Percentiles rank a stretch among this genome's conserved stretches.
phyloP scores from a whole-genome alignment of 2,888 invertebrate genomes.

The Tiphia femorata region DNA sequence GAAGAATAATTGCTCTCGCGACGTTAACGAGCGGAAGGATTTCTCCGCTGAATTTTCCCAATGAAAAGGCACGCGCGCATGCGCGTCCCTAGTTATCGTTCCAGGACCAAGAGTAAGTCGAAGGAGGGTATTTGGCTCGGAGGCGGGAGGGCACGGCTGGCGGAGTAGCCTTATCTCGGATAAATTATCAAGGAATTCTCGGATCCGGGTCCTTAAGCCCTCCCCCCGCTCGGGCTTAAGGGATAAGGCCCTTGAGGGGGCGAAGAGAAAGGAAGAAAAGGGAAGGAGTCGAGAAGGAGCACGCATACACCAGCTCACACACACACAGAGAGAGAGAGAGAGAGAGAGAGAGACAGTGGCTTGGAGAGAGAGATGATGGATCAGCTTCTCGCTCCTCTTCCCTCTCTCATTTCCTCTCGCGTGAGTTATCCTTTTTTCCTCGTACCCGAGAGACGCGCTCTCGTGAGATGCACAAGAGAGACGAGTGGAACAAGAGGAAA shows the following conservation, averaged over 20 bases:
- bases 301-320: not conserved
- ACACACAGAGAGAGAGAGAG: not conserved
- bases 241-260: not conserved
- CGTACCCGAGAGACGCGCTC: conserved; percentile 20
- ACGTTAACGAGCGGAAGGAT: too few relatives aligned
- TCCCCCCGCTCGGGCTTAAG: not conserved
- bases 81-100: not conserved
- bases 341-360: not conserved
- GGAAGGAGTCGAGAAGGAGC: conserved; percentile 2
- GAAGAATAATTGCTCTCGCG: not conserved
- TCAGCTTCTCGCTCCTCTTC: conserved; percentile 16
- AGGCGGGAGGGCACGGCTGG: not conserved
- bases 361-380: conserved; percentile 20
- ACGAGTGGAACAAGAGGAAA: conserved; percentile 2
- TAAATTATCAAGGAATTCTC: conserved; percentile 39
- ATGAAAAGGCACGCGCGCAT: not conserved
- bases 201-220: conserved; percentile 30
- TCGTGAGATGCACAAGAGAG: conserved; percentile 10
- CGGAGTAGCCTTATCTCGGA: conserved; percentile 30
- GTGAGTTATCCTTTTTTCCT: conserved; percentile 27
- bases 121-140: not conserved
- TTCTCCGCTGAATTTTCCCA: too few relatives aligned
- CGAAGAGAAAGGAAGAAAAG: not conserved
- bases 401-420: not conserved
- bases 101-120: not conserved